Evolutionary conservation across 2,797 vertebrate genomes (phyloP).

Genomic region (Taenioides sp.): DNA sequence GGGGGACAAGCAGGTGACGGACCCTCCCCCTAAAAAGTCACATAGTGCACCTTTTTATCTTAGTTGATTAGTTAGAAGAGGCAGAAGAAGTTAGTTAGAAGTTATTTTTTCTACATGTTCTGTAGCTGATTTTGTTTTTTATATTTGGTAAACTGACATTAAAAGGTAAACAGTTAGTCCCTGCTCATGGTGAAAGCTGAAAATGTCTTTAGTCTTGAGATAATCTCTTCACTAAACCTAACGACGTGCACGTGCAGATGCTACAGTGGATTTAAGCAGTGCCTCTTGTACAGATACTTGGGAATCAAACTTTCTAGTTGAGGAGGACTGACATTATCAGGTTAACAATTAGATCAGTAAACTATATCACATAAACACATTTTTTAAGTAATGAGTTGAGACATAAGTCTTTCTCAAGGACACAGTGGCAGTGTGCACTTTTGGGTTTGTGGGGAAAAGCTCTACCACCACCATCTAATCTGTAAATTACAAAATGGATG

Average conservation of each 20-base stretch:
- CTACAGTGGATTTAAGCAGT: neutral
- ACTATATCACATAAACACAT: too few species aligned
- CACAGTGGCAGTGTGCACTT: neutral
- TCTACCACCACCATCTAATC: too few species aligned
- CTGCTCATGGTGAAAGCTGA: neutral
- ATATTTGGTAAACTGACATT: neutral
- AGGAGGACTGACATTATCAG: neutral
- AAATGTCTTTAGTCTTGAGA: neutral
- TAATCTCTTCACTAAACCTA: slow-evolving; percentile 4
- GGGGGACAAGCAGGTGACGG: too few species aligned
- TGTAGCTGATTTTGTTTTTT: too few species aligned
- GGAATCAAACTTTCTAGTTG: neutral
- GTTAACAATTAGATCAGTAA: too few species aligned
- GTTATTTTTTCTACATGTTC: too few species aligned
- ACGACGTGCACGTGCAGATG: neutral
- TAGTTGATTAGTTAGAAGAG: too few species aligned
- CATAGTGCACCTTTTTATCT: too few species aligned
- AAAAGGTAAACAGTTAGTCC: neutral
- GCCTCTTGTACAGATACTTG: neutral
- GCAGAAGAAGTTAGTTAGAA: too few species aligned
- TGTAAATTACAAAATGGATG: too few species aligned
- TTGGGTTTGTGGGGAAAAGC: neutral
- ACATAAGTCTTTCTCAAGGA: neutral
- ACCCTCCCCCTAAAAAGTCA: too few species aligned
- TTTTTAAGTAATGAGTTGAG: too few species aligned